phyloP scores from a whole-genome alignment of 2,888 invertebrate genomes.

The Augochlorella aurata region DNA sequence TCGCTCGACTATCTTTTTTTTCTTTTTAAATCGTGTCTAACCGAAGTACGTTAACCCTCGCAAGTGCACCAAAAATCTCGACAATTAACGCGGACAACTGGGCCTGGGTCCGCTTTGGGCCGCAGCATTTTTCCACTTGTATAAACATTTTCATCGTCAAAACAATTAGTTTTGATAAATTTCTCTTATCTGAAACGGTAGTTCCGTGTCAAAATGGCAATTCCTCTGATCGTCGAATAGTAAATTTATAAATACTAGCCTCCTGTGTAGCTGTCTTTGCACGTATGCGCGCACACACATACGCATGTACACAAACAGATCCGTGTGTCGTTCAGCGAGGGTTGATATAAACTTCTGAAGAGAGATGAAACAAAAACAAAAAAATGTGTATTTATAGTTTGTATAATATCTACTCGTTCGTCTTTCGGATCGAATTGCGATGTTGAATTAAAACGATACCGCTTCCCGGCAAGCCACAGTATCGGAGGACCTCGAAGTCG shows the following conservation, averaged over 20 bases:
- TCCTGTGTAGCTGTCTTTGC: background rate
- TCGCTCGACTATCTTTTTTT: constrained; percentile 44
- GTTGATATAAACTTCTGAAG: constrained; percentile 25
- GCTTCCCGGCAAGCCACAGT: constrained; percentile 38
- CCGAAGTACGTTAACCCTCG: constrained; percentile 33
- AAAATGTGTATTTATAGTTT: constrained; percentile 60
- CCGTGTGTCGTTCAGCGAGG: background rate
- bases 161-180: background rate
- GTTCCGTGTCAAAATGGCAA: background rate
- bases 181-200: background rate
- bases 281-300: background rate
- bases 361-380: constrained; percentile 12
- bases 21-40: constrained; percentile 29
- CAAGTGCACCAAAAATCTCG: background rate
- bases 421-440: constrained; percentile 56
- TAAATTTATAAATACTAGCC: background rate
- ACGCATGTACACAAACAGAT: background rate
- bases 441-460: constrained; percentile 51
- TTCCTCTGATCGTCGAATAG: background rate
- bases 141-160: background rate
- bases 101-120: background rate
- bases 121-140: background rate
- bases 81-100: background rate
- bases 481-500: constrained; percentile 34
- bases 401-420: constrained; percentile 58